These are phyloP conservation scores for Leptestheria dahalacensis DNA, from an alignment of 1,140 invertebrate species.

Conservation along the genomic window DNA sequence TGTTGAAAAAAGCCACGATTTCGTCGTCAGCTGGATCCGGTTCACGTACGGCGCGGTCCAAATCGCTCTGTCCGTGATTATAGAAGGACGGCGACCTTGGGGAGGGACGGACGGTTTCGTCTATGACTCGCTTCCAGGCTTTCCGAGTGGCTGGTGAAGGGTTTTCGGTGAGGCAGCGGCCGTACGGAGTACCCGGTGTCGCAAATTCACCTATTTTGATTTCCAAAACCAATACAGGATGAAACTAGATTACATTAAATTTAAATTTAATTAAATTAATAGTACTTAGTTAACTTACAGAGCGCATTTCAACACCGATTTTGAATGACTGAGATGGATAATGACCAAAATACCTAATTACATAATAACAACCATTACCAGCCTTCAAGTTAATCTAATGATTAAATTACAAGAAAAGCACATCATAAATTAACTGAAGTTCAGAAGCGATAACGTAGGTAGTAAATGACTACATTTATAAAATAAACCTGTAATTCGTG, in stretches of 20 bases:
- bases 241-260: neutral
- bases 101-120: slow-evolving; percentile 18
- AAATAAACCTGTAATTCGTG: too few relatives aligned
- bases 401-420: too few relatives aligned
- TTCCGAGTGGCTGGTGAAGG: slow-evolving; percentile 36
- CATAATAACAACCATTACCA: too few relatives aligned
- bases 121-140: slow-evolving; percentile 32
- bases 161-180: slow-evolving; percentile 29
- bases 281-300: neutral
- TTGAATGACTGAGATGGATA: neutral
- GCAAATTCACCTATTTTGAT: neutral
- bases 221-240: too few relatives aligned
- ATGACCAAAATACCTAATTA: neutral
- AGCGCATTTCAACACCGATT: neutral
- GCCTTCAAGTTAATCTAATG: too few relatives aligned
- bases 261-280: neutral
- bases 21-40: neutral
- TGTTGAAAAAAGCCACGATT: neutral
- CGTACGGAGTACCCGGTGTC: slow-evolving; percentile 36
- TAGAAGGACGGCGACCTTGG: neutral
- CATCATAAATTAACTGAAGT: too few relatives aligned
- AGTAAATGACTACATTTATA: too few relatives aligned
- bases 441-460: too few relatives aligned
- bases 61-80: neutral
- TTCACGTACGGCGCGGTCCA: neutral